Percentiles rank a stretch among this genome's conserved stretches.
Conservation (phyloP, 2,888 invertebrate species). For the Agrenia bidenticulata region DNA sequence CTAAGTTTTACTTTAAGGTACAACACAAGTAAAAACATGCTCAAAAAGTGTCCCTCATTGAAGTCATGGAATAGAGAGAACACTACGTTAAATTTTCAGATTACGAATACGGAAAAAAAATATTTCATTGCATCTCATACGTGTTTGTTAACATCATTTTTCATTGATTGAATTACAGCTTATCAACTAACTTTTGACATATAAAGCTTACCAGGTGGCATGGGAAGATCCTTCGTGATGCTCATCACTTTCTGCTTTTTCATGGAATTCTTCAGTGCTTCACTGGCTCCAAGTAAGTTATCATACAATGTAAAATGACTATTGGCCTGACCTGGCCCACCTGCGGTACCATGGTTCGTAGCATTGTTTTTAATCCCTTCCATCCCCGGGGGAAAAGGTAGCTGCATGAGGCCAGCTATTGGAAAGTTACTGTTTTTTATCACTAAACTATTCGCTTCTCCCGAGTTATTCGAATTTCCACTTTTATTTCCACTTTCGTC, state of each 20-base stretch:
- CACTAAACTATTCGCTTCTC: conserved; percentile 34
- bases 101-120: not conserved
- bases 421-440: conserved; percentile 28
- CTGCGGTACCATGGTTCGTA: conserved; percentile 8
- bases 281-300: conserved; percentile 25
- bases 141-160: not conserved
- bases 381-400: conserved; percentile 51
- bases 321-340: conserved; percentile 13
- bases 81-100: no score
- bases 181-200: no score
- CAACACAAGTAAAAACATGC: no score
- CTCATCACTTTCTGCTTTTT: conserved; percentile 56
- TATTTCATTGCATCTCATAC: not conserved
- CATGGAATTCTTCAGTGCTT: conserved; percentile 23
- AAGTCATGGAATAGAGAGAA: no score
- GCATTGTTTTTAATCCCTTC: conserved; percentile 32
- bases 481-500: conserved; percentile 11
- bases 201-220: conserved; percentile 80
- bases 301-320: conserved; percentile 26
- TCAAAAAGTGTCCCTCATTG: no score
- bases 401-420: conserved; percentile 38
- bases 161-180: no score
- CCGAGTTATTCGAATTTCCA: conserved; percentile 40
- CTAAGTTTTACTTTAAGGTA: no score
- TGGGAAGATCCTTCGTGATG: conserved; percentile 81